Conservation (phyloP, 2,113 vertebrate species). For the Prionailurus bengalensis region DNA sequence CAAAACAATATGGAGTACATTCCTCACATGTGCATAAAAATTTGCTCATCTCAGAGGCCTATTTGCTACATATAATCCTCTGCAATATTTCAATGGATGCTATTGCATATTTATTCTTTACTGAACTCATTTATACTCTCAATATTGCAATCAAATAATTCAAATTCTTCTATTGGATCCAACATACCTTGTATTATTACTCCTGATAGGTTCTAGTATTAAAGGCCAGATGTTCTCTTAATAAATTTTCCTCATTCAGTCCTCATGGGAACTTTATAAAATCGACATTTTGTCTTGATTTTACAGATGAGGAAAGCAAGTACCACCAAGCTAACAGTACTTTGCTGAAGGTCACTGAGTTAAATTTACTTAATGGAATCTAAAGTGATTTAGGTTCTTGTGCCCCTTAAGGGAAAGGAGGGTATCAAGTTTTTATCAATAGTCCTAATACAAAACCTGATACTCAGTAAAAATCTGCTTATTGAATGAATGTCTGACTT, state of each 20-base stretch:
- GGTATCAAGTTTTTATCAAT: neutral
- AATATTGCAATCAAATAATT: neutral
- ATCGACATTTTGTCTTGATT: constrained; percentile 46
- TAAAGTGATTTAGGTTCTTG: neutral
- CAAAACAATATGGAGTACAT: neutral
- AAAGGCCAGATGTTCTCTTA: neutral
- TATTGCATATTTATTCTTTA: neutral
- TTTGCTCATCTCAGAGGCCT: neutral
- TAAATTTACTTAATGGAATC: constrained; percentile 18
- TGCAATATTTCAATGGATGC: neutral
- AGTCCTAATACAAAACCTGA: neutral
- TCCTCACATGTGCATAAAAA: neutral
- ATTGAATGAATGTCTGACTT: constrained; percentile 33
- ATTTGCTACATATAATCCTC: neutral
- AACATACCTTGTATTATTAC: neutral
- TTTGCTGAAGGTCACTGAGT: neutral
- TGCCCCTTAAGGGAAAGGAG: neutral
- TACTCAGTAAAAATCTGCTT: neutral
- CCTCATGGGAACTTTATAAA: constrained; percentile 25
- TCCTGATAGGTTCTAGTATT: neutral
- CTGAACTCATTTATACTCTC: neutral
- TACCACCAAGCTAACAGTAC: neutral
- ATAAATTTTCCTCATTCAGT: constrained; percentile 14
- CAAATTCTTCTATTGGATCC: neutral
- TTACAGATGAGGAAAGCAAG: constrained; percentile 46